These are phyloP conservation scores for Ciconia boyciana DNA, from an alignment of 2,113 vertebrate genomes.

Conservation along the genomic window DNA sequence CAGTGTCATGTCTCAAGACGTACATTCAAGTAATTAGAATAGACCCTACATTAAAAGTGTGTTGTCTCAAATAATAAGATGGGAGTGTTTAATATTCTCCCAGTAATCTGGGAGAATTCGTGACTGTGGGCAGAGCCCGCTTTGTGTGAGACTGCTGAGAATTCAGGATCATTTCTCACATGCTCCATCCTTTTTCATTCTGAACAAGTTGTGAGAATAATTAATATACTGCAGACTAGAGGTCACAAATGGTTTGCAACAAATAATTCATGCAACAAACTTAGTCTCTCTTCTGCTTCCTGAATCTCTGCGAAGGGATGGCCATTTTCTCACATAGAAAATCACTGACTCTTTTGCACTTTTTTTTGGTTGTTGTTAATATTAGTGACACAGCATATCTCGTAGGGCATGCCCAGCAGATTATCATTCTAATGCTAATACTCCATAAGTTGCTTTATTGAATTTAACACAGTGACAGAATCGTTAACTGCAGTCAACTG, in stretches of 20 bases:
- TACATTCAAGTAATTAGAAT: not conserved
- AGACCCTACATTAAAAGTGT: not conserved
- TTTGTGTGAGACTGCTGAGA: not conserved
- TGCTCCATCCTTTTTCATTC: not conserved
- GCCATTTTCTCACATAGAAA: not conserved
- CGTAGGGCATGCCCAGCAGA: not conserved
- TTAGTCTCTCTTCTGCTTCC: not conserved
- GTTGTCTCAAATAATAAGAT: not conserved
- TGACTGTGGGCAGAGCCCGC: not conserved
- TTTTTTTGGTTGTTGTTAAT: not conserved
- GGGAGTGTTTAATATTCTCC: not conserved
- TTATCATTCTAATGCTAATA: not conserved
- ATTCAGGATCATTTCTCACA: not conserved
- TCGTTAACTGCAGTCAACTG: not conserved
- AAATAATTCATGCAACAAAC: slow-evolving; percentile 19
- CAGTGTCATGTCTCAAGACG: not conserved
- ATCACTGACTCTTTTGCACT: not conserved
- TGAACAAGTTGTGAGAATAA: not conserved
- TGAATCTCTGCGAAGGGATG: not conserved
- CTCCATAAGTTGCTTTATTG: not conserved
- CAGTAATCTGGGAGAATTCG: not conserved
- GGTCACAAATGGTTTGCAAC: not conserved
- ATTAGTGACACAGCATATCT: not conserved
- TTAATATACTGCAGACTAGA: not conserved
- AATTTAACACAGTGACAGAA: not conserved